phyloP scores from a whole-genome alignment of 2,888 invertebrate genomes.

The Vesta saturnalis region DNA sequence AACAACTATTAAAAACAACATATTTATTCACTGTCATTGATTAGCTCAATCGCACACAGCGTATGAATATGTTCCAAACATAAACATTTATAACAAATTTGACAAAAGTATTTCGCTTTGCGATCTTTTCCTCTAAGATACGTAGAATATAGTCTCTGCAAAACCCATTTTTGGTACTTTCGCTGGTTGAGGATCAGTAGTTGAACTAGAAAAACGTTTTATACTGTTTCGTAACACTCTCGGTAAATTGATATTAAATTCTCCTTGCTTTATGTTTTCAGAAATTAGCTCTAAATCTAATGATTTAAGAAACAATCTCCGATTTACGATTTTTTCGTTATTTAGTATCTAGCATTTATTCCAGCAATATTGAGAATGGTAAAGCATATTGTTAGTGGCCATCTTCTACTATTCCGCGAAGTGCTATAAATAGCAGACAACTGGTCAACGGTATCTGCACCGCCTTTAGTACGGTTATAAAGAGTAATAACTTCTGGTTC shows the following conservation, averaged over 20 bases:
- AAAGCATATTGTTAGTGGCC: too few relatives aligned
- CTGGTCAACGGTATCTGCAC: not conserved
- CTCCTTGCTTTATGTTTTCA: not conserved
- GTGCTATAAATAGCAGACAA: not conserved
- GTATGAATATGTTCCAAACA: too few relatives aligned
- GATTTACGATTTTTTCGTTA: not conserved
- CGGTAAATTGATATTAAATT: not conserved
- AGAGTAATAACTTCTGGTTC: not conserved
- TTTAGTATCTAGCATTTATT: not conserved
- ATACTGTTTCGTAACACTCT: too few relatives aligned
- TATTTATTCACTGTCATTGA: not conserved
- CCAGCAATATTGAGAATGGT: too few relatives aligned
- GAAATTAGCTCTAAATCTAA: not conserved
- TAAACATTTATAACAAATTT: too few relatives aligned
- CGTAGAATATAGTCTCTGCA: not conserved
- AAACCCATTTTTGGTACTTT: not conserved
- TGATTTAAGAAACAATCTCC: too few relatives aligned
- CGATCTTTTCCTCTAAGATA: not conserved
- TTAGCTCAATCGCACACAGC: not conserved
- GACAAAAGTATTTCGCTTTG: not conserved
- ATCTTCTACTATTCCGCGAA: too few relatives aligned
- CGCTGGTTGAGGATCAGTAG: not conserved
- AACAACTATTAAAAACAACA: not conserved
- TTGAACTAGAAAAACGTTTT: not conserved
- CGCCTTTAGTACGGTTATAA: not conserved